Base-by-base conservation (phyloP, 2,888 invertebrate genomes). In the Campoplex nolae region DNA sequence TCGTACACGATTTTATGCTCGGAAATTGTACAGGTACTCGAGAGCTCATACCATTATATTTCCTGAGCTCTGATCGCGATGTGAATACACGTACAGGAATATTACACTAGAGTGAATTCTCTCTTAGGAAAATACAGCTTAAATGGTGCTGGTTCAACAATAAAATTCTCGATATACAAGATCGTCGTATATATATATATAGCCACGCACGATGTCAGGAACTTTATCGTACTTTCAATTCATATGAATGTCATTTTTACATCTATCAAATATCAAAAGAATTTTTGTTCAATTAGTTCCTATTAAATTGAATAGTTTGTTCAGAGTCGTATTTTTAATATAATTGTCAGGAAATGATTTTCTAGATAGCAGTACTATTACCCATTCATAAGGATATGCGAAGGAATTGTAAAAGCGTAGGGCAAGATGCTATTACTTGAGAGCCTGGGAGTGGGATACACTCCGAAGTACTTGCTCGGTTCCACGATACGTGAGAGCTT, bases 41-140 rank as follows among this genome's bases (percentile, higher is more conserved):
- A 74, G 74, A 13, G 70, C 38, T n/a, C 32, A 84, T 80, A 85
- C 67, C 79, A 83, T 79, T 83, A 71, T 86, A 51, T 70, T 79
- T 76, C 83, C 79, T 28, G 48, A 48, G 54, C 70, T 86, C 79
- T 48, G 62, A 79, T 80, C 65, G 70, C 42, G 76, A 79, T 65
- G 56, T 80, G 76, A 54, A 67, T 35, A 48, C 56, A 65, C 70
- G 71, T 56, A 42, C 62, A n/a, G 16, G 58, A 35, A 71, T 77
- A 75, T 68, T 11, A 16, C 16, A 38, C 83, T 23, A 38, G 18
- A 48, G 13, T 28, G 28, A 58, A 58, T 56, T 45, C 45, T 9
- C 11, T 18, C 68, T 71, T 16, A 76, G 62, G 75, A 51, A 54
- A 81, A 80, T 71, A 54, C 65, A 65, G 70, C 70, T 71, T 54